Percentiles rank a stretch among this genome's conserved stretches.
Evolutionary conservation across 2,113 vertebrate genomes (phyloP).

Genomic region (Syngnathus scovelli): DNA sequence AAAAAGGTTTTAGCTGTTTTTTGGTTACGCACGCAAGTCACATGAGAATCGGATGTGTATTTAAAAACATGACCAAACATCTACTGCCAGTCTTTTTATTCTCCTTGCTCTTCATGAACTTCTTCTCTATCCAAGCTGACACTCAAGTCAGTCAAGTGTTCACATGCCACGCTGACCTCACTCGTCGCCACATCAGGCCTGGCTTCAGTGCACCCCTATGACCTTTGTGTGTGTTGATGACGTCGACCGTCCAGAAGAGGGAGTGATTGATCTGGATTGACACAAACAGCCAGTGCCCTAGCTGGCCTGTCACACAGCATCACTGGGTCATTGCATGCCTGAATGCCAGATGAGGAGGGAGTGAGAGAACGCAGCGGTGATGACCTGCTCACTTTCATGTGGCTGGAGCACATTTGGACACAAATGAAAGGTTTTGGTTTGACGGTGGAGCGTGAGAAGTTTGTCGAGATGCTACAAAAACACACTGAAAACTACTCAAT

Average conservation of each 20-base stretch:
- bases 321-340: conserved; percentile 67
- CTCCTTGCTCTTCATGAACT: neutral
- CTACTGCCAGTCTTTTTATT: conserved; percentile 14
- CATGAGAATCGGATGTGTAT: conserved; percentile 30
- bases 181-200: conserved; percentile 43
- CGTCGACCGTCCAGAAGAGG: conserved; percentile 64
- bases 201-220: conserved; percentile 49
- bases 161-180: conserved; percentile 47
- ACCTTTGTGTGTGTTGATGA: conserved; percentile 62
- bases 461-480: neutral
- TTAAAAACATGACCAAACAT: conserved; percentile 8
- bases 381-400: conserved; percentile 48
- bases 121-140: conserved; percentile 15
- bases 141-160: conserved; percentile 45
- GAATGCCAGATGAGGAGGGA: conserved; percentile 66
- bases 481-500: neutral
- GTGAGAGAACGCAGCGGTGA: conserved; percentile 42
- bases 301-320: conserved; percentile 68
- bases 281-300: conserved; percentile 68
- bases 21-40: conserved; percentile 24
- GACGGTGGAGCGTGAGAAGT: conserved; percentile 4
- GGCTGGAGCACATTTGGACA: conserved; percentile 19
- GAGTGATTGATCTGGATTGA: conserved; percentile 73
- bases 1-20: conserved; percentile 55
- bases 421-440: conserved; percentile 15